Conservation (phyloP, 2,888 invertebrate species). For the Bimastos eiseni region DNA sequence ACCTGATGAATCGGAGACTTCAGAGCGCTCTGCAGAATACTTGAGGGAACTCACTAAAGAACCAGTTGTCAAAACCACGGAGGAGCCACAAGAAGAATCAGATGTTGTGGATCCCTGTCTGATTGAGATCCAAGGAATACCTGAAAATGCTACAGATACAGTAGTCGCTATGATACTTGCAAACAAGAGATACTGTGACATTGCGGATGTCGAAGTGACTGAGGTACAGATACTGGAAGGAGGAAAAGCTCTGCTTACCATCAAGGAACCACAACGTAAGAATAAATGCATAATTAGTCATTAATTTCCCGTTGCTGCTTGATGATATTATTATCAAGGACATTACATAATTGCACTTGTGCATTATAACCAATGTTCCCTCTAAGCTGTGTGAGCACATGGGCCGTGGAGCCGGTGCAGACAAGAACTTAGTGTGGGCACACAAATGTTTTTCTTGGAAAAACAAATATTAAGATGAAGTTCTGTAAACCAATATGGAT, state of each 20-base stretch:
- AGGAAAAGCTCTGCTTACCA: neutral
- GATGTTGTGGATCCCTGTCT: neutral
- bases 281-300: neutral
- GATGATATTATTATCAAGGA: neutral
- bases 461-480: too few relatives aligned
- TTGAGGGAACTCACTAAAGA: neutral
- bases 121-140: neutral
- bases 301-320: neutral
- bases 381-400: too few relatives aligned
- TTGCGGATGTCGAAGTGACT: neutral
- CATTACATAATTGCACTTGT: neutral
- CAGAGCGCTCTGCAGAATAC: neutral
- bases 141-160: neutral
- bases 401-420: too few relatives aligned
- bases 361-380: too few relatives aligned
- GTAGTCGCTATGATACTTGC: neutral
- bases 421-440: too few relatives aligned
- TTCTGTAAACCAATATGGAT: too few relatives aligned
- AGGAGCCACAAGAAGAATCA: neutral
- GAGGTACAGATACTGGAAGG: neutral
- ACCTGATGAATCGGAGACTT: neutral
- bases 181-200: conserved; percentile 13
- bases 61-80: neutral
- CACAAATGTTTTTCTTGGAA: too few relatives aligned
- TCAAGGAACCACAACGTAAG: neutral